Evolutionary conservation across 2,888 invertebrate species (phyloP).

Genomic region (Masnerella sp.): DNA sequence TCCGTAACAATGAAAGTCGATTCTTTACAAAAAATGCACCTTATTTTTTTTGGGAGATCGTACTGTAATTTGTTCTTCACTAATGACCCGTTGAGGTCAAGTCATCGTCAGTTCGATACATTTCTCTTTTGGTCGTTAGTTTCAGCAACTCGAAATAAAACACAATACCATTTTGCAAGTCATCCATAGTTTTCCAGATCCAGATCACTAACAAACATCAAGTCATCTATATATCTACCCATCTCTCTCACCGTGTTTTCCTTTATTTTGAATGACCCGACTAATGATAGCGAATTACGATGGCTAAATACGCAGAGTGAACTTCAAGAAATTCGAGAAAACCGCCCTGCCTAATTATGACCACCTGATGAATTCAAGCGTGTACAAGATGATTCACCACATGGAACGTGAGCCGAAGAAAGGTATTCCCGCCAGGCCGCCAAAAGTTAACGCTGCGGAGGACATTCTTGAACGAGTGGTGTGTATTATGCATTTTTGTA

Average conservation of each 20-base stretch:
- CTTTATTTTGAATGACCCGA: slow-evolving; percentile 45
- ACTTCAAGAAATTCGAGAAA: slow-evolving; percentile 94
- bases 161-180: slow-evolving; percentile 47
- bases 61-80: slow-evolving; percentile 4
- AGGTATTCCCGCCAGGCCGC: slow-evolving; percentile 83
- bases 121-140: slow-evolving; percentile 40
- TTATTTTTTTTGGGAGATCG: slow-evolving; percentile 2
- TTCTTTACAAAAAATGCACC: background rate
- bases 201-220: slow-evolving; percentile 45
- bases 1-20: background rate
- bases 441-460: slow-evolving; percentile 83
- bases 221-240: slow-evolving; percentile 33
- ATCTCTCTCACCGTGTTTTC: slow-evolving; percentile 45
- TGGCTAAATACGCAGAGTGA: slow-evolving; percentile 82
- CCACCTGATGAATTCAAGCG: slow-evolving; percentile 88
- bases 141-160: slow-evolving; percentile 52
- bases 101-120: slow-evolving; percentile 24
- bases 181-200: slow-evolving; percentile 51
- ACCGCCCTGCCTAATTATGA: slow-evolving; percentile 84
- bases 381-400: slow-evolving; percentile 88
- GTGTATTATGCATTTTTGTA: too few relatives aligned
- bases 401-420: slow-evolving; percentile 84
- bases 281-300: slow-evolving; percentile 54
- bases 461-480: slow-evolving; percentile 79
- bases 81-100: slow-evolving; percentile 10